Conservation (phyloP, 2,797 vertebrate species). For the Enoplosus armatus region DNA sequence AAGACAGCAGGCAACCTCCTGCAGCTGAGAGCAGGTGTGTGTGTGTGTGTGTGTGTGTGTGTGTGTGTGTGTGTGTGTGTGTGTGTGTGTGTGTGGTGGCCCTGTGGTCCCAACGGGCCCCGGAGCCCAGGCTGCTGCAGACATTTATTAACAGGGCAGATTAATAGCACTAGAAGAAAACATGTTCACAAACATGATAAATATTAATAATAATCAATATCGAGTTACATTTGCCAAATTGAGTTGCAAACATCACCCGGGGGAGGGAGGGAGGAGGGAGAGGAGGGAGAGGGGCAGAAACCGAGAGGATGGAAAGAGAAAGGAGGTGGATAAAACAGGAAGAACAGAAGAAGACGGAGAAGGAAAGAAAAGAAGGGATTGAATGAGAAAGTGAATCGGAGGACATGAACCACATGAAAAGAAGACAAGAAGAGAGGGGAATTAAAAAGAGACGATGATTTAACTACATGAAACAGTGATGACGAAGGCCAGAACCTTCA, state of each 20-base stretch:
- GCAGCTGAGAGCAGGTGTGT: conserved; percentile 72
- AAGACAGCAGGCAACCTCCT: conserved; percentile 75
- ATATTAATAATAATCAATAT: conserved; percentile 97
- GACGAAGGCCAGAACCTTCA: not conserved
- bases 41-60: conserved; percentile 46
- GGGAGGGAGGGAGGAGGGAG: conserved; percentile 29
- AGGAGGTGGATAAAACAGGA: conserved; percentile 20
- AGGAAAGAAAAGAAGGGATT: conserved; percentile 9
- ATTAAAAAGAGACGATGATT: not conserved
- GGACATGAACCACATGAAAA: not conserved
- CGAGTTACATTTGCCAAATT: conserved; percentile 88
- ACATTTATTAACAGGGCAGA: conserved; percentile 92
- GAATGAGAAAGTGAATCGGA: not conserved
- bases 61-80: conserved; percentile 36
- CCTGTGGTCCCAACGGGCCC: conserved; percentile 83
- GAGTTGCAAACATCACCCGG: conserved; percentile 83
- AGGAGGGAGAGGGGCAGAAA: not conserved
- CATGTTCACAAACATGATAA: conserved; percentile 90
- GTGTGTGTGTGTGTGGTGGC: conserved; percentile 68
- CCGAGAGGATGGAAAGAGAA: conserved; percentile 1
- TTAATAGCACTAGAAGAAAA: conserved; percentile 91
- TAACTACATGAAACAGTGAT: not conserved
- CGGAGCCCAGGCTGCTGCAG: conserved; percentile 82
- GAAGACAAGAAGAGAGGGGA: not conserved
- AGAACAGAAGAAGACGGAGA: conserved; percentile 4